Base-by-base conservation (phyloP, 35 echinoderm and acorn worm genomes). In the Ptychodera flava region DNA sequence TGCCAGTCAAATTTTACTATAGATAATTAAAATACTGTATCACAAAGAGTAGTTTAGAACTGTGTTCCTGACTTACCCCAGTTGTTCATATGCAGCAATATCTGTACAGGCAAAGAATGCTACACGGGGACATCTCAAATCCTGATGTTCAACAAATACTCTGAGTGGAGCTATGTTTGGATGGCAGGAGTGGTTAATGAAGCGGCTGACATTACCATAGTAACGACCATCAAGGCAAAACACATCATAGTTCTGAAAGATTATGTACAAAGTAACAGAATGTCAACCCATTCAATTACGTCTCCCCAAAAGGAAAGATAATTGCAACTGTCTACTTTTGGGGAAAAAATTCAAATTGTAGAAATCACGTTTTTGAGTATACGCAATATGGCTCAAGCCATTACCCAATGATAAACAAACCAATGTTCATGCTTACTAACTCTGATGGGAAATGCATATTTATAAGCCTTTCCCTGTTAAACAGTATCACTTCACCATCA, bases 191-290 rank as follows among this genome's bases (percentile, higher is more conserved):
- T 99, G 96, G 83, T 99, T 99, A 28, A 99, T 91, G 79, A 99
- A 94, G 28, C 92, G 84, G 81, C 96, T 99, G 78, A 94, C 84
- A 88, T 99, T 99, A 84, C 96, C 96, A 91, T 99, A 99, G 93
- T 92, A 99, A 94, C 92, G 96, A 16, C 92, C 92, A 89, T 99
- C 96, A 31, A 99, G 94, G 86, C 96, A 99, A 52, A 94, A 99
- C 36, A 99, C 96, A 92, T 94, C 92, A 6, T 92, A 81, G 78
- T 99, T 93, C 96, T 99, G 90, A 27, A 76, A 88, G 32, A n/a
- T n/a, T n/a, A n/a, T n/a, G n/a, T n/a, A n/a, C n/a, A n/a, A n/a
- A n/a, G n/a, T n/a, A n/a, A n/a, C n/a, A n/a, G n/a, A n/a, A n/a
- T n/a, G n/a, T n/a, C n/a, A n/a, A n/a, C n/a, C n/a, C n/a, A n/a